Evolutionary conservation across 2,888 invertebrate species (phyloP).

Genomic region (Lasioglossum morio): DNA sequence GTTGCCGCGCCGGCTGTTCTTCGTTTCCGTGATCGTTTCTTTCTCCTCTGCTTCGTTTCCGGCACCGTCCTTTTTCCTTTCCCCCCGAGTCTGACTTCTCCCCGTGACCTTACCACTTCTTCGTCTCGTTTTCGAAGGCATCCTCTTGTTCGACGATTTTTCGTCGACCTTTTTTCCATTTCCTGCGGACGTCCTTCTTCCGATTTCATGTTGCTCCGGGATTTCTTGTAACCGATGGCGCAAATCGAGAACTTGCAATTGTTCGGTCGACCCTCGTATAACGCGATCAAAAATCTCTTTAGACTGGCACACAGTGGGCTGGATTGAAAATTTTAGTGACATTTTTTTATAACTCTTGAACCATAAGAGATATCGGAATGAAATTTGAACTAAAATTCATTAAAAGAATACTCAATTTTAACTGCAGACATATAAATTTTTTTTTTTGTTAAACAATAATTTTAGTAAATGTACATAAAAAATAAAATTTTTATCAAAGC

Average conservation of each 20-base stretch:
- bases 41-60: constrained; percentile 15
- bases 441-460: too few species aligned
- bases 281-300: neutral
- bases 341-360: too few species aligned
- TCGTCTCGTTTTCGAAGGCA: neutral
- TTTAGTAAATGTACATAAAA: too few species aligned
- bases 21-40: constrained; percentile 33
- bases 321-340: too few species aligned
- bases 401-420: too few species aligned
- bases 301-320: too few species aligned
- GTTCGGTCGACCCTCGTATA: neutral
- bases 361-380: too few species aligned
- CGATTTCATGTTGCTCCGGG: neutral
- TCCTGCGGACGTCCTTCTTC: constrained; percentile 3
- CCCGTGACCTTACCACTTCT: neutral
- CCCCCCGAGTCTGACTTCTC: neutral
- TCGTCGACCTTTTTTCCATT: neutral
- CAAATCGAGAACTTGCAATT: neutral
- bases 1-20: constrained; percentile 41
- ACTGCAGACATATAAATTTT: too few species aligned
- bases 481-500: neutral
- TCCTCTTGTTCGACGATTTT: constrained; percentile 7
- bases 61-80: constrained; percentile 9
- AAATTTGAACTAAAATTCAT: too few species aligned
- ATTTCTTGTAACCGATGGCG: neutral